phyloP scores from a whole-genome alignment of 2,797 vertebrate genomes.

The Phataginus tetradactyla region DNA sequence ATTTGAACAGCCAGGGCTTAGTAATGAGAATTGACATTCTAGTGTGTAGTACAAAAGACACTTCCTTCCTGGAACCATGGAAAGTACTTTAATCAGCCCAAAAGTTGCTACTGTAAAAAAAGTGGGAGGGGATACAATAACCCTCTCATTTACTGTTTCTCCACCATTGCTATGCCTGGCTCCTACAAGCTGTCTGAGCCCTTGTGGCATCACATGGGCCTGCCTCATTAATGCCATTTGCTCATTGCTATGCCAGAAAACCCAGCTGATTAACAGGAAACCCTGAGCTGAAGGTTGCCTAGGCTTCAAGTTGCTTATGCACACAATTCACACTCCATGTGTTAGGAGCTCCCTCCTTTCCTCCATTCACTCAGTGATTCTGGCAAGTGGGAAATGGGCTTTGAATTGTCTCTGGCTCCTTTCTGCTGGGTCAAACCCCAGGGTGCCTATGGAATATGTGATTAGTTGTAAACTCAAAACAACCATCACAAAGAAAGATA shows the following conservation, averaged over 20 bases:
- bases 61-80: conserved; percentile 69
- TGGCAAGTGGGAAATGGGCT: conserved; percentile 59
- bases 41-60: conserved; percentile 77
- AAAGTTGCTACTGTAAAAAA: conserved; percentile 68
- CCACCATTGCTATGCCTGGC: neutral
- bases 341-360: conserved; percentile 41
- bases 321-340: conserved; percentile 69
- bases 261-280: conserved; percentile 74
- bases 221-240: conserved; percentile 62
- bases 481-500: conserved; percentile 65
- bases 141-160: conserved; percentile 43
- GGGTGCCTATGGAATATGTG: conserved; percentile 60
- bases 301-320: conserved; percentile 59
- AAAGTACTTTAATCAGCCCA: conserved; percentile 77
- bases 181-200: neutral
- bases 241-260: conserved; percentile 62
- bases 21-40: conserved; percentile 80
- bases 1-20: conserved; percentile 76
- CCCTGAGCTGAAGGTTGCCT: conserved; percentile 59
- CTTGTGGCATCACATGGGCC: conserved; percentile 52
- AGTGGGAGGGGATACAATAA: neutral
- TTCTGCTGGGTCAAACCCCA: conserved; percentile 18
- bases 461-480: conserved; percentile 74
- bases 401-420: conserved; percentile 54
- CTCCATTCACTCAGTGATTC: conserved; percentile 42